phyloP scores from a whole-genome alignment of 2,797 vertebrate genomes.

The Propithecus perrieri region DNA sequence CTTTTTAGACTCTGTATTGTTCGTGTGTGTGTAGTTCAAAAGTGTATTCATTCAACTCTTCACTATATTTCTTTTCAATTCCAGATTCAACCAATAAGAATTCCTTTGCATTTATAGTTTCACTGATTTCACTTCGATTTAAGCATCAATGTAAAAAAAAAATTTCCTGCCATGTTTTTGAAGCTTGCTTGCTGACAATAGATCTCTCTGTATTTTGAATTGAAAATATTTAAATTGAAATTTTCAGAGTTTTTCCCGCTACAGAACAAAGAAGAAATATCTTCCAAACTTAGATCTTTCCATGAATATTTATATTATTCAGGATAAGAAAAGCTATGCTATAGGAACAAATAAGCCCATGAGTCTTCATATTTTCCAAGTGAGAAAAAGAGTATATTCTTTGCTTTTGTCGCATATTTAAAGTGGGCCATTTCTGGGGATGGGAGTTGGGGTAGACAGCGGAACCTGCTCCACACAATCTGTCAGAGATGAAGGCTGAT shows the following conservation, averaged over 20 bases:
- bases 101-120: constrained; percentile 59
- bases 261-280: background rate
- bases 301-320: background rate
- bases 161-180: constrained; percentile 63
- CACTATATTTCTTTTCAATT: constrained; percentile 4
- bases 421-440: background rate
- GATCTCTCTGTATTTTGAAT: background rate
- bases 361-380: background rate
- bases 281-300: background rate
- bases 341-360: background rate
- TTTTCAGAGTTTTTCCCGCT: background rate
- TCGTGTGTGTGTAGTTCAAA: background rate
- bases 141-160: constrained; percentile 69
- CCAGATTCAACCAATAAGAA: background rate
- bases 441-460: background rate
- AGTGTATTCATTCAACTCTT: background rate
- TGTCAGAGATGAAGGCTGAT: background rate
- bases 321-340: background rate
- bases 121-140: constrained; percentile 1
- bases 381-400: background rate
- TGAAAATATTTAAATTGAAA: background rate
- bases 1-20: background rate
- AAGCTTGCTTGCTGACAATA: background rate
- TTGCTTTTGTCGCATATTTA: background rate
- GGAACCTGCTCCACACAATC: background rate